A percentile compares a stretch with the other conserved stretches of the same genome.
These are phyloP conservation scores for Cetonia aurata DNA, from an alignment of 2,888 invertebrate genomes.

Conservation along the genomic window DNA sequence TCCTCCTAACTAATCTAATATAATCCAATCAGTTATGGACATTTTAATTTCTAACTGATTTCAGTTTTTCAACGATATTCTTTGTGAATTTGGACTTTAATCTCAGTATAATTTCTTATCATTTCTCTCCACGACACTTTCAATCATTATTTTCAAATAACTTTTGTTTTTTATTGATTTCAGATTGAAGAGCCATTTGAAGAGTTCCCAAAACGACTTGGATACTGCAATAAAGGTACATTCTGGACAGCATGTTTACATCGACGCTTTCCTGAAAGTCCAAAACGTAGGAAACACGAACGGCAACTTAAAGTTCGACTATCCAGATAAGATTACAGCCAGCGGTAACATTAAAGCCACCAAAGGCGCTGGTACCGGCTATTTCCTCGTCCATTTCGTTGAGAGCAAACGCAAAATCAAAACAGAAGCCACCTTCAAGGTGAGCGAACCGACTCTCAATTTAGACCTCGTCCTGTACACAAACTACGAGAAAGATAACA, in stretches of 20 bases:
- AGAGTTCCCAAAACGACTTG: conserved; percentile 66
- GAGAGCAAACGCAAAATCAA: conserved; percentile 74
- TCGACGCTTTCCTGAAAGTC: conserved; percentile 71
- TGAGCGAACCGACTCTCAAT: conserved; percentile 73
- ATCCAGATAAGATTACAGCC: conserved; percentile 74
- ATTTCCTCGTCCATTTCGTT: conserved; percentile 72
- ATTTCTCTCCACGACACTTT: too few species aligned
- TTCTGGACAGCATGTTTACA: conserved; percentile 66
- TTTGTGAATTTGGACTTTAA: too few species aligned
- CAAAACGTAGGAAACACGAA: conserved; percentile 65
- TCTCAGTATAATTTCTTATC: too few species aligned
- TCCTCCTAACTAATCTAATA: too few species aligned
- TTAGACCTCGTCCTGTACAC: conserved; percentile 75
- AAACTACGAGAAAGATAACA: conserved; percentile 78
- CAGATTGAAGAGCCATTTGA: conserved; percentile 66
- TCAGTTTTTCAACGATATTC: too few species aligned
- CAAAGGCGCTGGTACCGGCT: conserved; percentile 76
- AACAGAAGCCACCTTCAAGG: conserved; percentile 72
- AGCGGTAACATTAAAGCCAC: conserved; percentile 75
- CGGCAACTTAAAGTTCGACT: conserved; percentile 70
- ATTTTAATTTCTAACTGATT: too few species aligned
- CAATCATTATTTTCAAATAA: too few species aligned
- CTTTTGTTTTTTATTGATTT: not conserved
- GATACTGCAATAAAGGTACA: conserved; percentile 71
- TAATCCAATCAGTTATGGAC: too few species aligned